Evolutionary conservation across 2,797 vertebrate species (phyloP).

Genomic region (Leucoraja ocellata): DNA sequence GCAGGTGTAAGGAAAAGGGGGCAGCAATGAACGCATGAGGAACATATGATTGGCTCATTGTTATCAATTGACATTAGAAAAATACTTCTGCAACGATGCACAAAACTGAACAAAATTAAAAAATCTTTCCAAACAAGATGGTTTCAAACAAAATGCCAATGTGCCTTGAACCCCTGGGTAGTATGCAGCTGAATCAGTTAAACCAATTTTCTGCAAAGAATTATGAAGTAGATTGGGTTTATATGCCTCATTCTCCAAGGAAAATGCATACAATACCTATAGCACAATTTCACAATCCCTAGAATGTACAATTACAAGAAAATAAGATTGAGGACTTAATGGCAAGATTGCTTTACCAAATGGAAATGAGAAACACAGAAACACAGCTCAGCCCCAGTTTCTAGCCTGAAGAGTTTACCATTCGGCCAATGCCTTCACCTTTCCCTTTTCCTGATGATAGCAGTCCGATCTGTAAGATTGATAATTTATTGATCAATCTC

Average conservation of each 20-base stretch:
- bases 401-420: too few species aligned
- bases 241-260: background rate
- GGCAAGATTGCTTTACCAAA: too few species aligned
- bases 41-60: background rate
- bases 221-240: background rate
- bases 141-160: background rate
- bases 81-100: background rate
- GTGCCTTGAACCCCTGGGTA: background rate
- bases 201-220: background rate
- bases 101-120: background rate
- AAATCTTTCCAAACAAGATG: background rate
- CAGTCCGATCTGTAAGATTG: too few species aligned
- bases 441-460: too few species aligned
- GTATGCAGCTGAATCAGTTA: background rate
- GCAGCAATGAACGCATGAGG: background rate
- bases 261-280: background rate
- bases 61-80: background rate
- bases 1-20: background rate
- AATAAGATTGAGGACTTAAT: too few species aligned
- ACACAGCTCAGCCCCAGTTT: too few species aligned
- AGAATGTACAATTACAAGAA: too few species aligned
- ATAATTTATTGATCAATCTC: too few species aligned
- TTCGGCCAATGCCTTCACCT: too few species aligned
- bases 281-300: background rate
- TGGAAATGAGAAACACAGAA: too few species aligned